Evolutionary conservation across 2,113 vertebrate genomes (phyloP), one percentile per base, ranked within the genome.

Genomic region (Ptychochromis oligacanthus): DNA sequence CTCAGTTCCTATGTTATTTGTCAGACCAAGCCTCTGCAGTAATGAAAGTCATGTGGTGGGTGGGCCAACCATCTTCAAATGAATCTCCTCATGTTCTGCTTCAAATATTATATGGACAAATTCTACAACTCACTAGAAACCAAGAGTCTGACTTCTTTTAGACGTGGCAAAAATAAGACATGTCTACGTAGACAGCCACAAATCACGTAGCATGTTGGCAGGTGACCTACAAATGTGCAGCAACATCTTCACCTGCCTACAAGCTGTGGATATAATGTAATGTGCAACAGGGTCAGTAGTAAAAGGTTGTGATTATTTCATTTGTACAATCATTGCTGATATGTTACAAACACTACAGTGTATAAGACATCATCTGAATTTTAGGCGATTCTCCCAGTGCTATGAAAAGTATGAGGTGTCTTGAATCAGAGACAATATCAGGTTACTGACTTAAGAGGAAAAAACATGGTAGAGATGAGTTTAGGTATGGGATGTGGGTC

Each of bases 11-110:
- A 38, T 60, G 22, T 36, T 75, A 38, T 72, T 75, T 55, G 22
- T 55, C 36, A 62, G 54, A 49, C 55, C 22, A 36, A 79, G 36
- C 31, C 24, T 43, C 17, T 79, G 49, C 78, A 54, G 67, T 79
- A 88, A 90, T 84, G 40, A 75, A 82, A 88, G 83, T 94, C 91
- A 91, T 91, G 90, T 61, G 79, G 93, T 81, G 75, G 81, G 78
- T 83, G 79, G 46, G 31, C 76, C 60, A 24, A 22, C 40, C 38
- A 7, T 65, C 14, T 22, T 81, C 20, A 65, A 67, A 88, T 59
- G 10, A 91, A 43, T 85, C 52, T 26, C 67, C 67, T 87, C 34
- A 77, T 36, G 40, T 61, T 75, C 20, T 4, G 4, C 26, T 80
- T 77, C 64, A 15, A 79, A 65, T 80, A 72, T 14, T 20, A 28